Evolutionary conservation across 1,140 invertebrate species (phyloP).

Genomic region (Cheumatopsyche charites): DNA sequence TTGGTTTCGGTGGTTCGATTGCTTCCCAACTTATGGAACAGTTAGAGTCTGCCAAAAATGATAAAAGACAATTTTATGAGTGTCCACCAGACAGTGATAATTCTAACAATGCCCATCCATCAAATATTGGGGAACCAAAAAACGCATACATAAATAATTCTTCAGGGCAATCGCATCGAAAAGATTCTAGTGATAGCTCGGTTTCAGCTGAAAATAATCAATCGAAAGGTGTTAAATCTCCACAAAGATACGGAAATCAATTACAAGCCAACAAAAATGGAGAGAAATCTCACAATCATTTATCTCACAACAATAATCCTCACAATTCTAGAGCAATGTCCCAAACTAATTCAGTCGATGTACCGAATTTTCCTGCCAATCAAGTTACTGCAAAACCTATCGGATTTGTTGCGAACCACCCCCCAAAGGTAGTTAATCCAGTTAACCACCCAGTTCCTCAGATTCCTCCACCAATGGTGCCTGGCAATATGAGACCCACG

Average conservation of each 20-base stretch:
- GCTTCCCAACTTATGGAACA: conserved; percentile 53
- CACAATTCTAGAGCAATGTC: not conserved
- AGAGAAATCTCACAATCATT: not conserved
- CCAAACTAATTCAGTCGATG: not conserved
- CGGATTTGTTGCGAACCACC: conserved; percentile 21
- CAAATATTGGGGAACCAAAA: conserved; percentile 23
- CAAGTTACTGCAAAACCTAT: not conserved
- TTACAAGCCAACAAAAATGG: conserved; percentile 5
- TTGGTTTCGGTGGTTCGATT: conserved; percentile 57
- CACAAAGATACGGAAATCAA: conserved; percentile 32
- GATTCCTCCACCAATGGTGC: conserved; percentile 34
- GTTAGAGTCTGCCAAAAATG: conserved; percentile 47
- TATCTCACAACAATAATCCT: no score
- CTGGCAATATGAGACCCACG: conserved; percentile 34
- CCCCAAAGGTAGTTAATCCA: conserved; percentile 43
- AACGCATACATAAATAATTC: conserved; percentile 9
- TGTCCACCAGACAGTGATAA: not conserved
- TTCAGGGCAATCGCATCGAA: conserved; percentile 36
- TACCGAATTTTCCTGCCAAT: conserved; percentile 21
- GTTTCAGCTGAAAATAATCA: conserved; percentile 32
- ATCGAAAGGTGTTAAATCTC: conserved; percentile 29
- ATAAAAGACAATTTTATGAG: conserved; percentile 13
- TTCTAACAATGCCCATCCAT: conserved; percentile 1
- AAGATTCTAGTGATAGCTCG: conserved; percentile 46
- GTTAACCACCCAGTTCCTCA: conserved; percentile 10